Evolutionary conservation across 1,140 invertebrate species (phyloP).

Genomic region (Aphelinus certus): DNA sequence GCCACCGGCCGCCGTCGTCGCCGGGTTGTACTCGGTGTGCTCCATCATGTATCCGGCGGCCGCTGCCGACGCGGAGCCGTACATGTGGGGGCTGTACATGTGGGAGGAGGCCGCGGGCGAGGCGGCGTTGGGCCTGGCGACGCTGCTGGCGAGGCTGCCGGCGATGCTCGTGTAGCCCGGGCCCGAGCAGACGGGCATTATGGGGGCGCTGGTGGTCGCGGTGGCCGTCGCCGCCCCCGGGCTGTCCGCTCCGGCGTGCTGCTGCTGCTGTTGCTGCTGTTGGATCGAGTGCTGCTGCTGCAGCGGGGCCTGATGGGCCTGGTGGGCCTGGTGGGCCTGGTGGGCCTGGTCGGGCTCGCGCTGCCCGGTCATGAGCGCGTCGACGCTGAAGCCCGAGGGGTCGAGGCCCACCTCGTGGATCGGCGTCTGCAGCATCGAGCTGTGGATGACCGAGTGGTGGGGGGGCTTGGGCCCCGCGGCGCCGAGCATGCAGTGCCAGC

Average conservation of each 20-base stretch:
- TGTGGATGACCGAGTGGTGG: constrained; percentile 51
- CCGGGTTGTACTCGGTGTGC: constrained; percentile 60
- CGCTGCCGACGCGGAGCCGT: constrained; percentile 41
- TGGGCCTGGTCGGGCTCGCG: constrained; percentile 51
- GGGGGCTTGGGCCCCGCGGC: constrained; percentile 49
- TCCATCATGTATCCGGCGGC: constrained; percentile 65
- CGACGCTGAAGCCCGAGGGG: constrained; percentile 67
- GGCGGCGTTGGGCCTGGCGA: constrained; percentile 66
- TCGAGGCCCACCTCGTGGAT: constrained; percentile 61
- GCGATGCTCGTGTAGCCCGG: constrained; percentile 55
- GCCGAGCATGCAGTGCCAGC: constrained; percentile 58
- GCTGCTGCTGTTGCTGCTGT: constrained; percentile 67
- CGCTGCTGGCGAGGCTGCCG: constrained; percentile 61
- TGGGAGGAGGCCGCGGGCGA: constrained; percentile 67
- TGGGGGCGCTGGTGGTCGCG: constrained; percentile 57
- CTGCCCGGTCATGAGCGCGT: constrained; percentile 60
- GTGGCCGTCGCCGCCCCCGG: constrained; percentile 53
- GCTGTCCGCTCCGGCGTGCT: constrained; percentile 59
- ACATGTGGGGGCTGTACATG: constrained; percentile 63
- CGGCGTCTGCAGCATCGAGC: constrained; percentile 50
- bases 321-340: constrained; percentile 48
- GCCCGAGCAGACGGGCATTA: constrained; percentile 54
- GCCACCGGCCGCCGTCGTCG: constrained; percentile 28
- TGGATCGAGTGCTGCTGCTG: constrained; percentile 65
- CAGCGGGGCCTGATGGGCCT: constrained; percentile 54